A percentile compares a stretch with the other conserved stretches of the same genome.
These are phyloP conservation scores for Zingel zingel DNA, from an alignment of 2,113 vertebrate genomes.

Conservation along the genomic window DNA sequence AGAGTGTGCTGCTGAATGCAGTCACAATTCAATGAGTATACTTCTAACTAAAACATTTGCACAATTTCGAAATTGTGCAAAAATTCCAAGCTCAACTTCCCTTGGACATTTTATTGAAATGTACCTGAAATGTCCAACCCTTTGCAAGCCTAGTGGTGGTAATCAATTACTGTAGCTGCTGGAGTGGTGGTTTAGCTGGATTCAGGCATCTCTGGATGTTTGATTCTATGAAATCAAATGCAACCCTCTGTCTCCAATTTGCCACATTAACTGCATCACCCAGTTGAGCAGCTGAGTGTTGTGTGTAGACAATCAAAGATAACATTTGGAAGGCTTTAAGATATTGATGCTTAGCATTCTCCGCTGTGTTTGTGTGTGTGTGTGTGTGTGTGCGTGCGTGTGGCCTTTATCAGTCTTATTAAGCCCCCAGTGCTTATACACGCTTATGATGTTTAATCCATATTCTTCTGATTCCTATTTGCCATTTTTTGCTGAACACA, in stretches of 20 bases:
- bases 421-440: conserved; percentile 9
- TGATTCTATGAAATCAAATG: conserved; percentile 36
- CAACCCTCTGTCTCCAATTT: conserved; percentile 49
- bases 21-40: too few species aligned
- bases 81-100: too few species aligned
- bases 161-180: conserved; percentile 20
- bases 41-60: too few species aligned
- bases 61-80: too few species aligned
- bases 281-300: conserved; percentile 9
- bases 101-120: too few species aligned
- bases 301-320: conserved; percentile 45
- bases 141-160: too few species aligned
- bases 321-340: conserved; percentile 24
- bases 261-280: conserved; percentile 41
- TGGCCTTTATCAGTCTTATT: conserved; percentile 29
- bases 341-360: background rate
- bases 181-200: conserved; percentile 41
- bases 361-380: background rate
- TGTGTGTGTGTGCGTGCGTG: background rate
- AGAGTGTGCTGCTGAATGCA: too few species aligned
- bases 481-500: conserved; percentile 40
- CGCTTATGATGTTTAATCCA: conserved; percentile 48
- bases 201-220: conserved; percentile 22
- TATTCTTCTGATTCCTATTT: conserved; percentile 37
- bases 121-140: too few species aligned